phyloP scores from a whole-genome alignment of 2,888 invertebrate genomes.

The Drosophila merina region DNA sequence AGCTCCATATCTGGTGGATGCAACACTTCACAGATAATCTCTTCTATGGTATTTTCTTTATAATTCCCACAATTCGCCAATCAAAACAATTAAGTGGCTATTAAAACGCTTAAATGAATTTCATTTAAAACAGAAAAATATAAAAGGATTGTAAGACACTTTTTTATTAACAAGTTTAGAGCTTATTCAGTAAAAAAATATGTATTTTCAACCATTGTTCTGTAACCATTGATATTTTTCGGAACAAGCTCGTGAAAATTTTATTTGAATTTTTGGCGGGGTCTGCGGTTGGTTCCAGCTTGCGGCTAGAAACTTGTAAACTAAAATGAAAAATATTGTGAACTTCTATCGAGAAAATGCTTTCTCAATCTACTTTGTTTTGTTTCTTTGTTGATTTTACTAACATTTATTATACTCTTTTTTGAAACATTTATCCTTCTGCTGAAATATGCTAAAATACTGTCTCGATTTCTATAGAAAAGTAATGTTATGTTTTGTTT shows the following conservation, averaged over 20 bases:
- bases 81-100: constrained; percentile 23
- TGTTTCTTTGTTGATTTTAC: constrained; percentile 8
- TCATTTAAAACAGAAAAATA: not conserved
- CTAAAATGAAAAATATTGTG: constrained; percentile 70
- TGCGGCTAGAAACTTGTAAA: constrained; percentile 53
- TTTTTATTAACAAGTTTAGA: not conserved
- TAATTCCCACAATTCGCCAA: constrained; percentile 3
- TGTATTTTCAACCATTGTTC: not conserved
- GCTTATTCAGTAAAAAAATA: not conserved
- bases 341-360: constrained; percentile 48
- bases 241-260: constrained; percentile 40
- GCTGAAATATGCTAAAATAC: too few relatives aligned
- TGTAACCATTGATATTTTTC: constrained; percentile 19
- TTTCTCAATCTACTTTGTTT: constrained; percentile 2
- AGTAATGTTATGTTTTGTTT: too few relatives aligned
- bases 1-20: constrained; percentile 77
- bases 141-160: not conserved
- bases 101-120: not conserved
- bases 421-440: too few relatives aligned
- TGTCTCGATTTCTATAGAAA: too few relatives aligned
- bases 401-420: not conserved
- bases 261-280: constrained; percentile 30
- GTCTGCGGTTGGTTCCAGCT: constrained; percentile 26
- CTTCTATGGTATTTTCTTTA: too few relatives aligned
- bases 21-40: constrained; percentile 65